phyloP scores from a whole-genome alignment of 1,140 invertebrate species.

The Macrobrachium nipponense region DNA sequence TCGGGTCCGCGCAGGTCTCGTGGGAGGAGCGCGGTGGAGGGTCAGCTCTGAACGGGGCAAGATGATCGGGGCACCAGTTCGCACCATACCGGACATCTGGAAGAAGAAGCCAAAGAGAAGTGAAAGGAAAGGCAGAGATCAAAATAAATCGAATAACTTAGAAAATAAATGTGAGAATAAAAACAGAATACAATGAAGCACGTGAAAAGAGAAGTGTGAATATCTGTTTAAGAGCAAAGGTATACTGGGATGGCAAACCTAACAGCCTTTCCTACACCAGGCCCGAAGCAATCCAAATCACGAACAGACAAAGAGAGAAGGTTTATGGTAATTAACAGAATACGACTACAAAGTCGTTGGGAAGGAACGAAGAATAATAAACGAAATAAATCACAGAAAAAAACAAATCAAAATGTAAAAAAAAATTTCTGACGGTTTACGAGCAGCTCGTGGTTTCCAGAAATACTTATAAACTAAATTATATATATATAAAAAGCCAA shows the following conservation, averaged over 20 bases:
- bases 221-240: too few species aligned
- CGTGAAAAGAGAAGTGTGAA: neutral
- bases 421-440: too few species aligned
- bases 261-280: neutral
- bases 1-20: neutral
- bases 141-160: neutral
- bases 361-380: too few species aligned
- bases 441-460: too few species aligned
- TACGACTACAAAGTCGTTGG: too few species aligned
- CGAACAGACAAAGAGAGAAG: neutral
- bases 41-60: slow-evolving; percentile 49
- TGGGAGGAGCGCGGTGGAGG: slow-evolving; percentile 49
- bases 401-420: too few species aligned
- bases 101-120: neutral
- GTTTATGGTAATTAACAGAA: too few species aligned
- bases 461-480: too few species aligned
- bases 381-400: too few species aligned
- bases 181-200: neutral
- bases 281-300: neutral
- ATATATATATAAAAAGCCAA: too few species aligned
- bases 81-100: slow-evolving; percentile 47
- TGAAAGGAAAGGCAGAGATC: neutral
- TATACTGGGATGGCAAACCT: too few species aligned
- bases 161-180: neutral
- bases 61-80: slow-evolving; percentile 24